A percentile compares a stretch with the other conserved stretches of the same genome.
These are phyloP conservation scores for Ceratoteleas bidentatus DNA, from an alignment of 1,140 invertebrate genomes.

Conservation along the genomic window DNA sequence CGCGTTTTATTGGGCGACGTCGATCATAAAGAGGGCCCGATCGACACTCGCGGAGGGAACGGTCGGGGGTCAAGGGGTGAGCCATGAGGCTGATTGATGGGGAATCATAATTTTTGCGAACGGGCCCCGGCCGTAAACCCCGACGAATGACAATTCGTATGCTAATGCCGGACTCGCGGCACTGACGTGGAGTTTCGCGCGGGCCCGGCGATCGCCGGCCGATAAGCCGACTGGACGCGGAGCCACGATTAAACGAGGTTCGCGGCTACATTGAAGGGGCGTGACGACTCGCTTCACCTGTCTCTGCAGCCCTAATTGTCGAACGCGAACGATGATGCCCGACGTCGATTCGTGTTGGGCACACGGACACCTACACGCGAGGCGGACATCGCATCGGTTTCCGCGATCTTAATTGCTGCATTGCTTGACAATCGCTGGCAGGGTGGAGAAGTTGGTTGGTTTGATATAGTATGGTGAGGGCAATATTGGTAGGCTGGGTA, in stretches of 20 bases:
- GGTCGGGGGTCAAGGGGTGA: conserved; percentile 5
- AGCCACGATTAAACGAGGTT: conserved; percentile 53
- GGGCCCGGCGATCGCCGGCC: conserved; percentile 50
- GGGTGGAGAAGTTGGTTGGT: too few relatives aligned
- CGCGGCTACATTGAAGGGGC: conserved; percentile 63
- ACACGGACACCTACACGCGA: conserved; percentile 22
- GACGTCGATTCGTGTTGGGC: conserved; percentile 27
- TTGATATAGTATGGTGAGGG: too few relatives aligned
- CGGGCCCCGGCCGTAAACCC: too few relatives aligned
- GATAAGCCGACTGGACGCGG: conserved; percentile 44
- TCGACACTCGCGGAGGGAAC: conserved; percentile 32
- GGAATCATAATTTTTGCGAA: conserved; percentile 29
- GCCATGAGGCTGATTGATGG: neutral
- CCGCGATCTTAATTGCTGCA: neutral
- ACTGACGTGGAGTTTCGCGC: conserved; percentile 14
- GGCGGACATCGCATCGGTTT: neutral
- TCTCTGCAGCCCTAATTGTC: conserved; percentile 59
- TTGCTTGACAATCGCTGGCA: neutral
- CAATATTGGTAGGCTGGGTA: too few relatives aligned
- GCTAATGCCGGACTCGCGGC: neutral
- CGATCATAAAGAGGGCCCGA: conserved; percentile 63
- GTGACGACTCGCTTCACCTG: conserved; percentile 62
- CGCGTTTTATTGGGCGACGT: conserved; percentile 63
- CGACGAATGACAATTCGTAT: too few relatives aligned
- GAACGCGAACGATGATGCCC: conserved; percentile 49